Conservation (phyloP, 2,113 vertebrate species). For the Tragulus kanchil region DNA sequence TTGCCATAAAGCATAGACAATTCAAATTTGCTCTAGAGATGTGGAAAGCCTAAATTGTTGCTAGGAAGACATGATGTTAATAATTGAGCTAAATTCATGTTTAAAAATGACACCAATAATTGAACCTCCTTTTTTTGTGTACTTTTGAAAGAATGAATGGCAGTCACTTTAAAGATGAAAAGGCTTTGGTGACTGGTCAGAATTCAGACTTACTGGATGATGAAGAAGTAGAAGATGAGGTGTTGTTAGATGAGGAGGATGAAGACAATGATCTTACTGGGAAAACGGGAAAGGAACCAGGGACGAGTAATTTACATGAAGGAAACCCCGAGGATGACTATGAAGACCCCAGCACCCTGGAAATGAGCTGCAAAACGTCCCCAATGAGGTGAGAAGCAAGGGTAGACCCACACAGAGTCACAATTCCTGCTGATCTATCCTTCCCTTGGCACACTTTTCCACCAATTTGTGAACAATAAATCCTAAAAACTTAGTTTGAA, state of each 20-base stretch:
- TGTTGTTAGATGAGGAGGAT: constrained; percentile 94
- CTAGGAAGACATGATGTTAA: neutral
- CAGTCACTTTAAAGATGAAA: constrained; percentile 94
- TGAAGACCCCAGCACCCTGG: constrained; percentile 90
- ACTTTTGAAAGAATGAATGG: constrained; percentile 92
- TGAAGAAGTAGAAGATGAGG: constrained; percentile 95
- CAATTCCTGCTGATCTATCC: neutral
- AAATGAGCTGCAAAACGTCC: constrained; percentile 94
- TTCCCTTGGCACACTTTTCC: neutral
- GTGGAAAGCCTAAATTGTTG: neutral
- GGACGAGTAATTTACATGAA: constrained; percentile 88
- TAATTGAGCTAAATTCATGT: neutral
- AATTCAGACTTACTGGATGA: constrained; percentile 94
- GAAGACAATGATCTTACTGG: constrained; percentile 89
- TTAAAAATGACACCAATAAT: neutral
- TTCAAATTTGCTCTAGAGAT: neutral
- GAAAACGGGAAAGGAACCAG: constrained; percentile 89
- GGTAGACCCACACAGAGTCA: fast-evolving
- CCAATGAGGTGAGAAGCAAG: constrained; percentile 90
- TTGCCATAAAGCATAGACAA: neutral
- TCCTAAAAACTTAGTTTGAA: neutral
- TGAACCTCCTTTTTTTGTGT: constrained; percentile 1
- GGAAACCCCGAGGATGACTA: constrained; percentile 92
- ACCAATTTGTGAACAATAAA: neutral
- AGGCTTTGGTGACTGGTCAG: constrained; percentile 90